These are phyloP conservation scores for Parapristionchus giblindavisi DNA, from an alignment of 2,888 invertebrate genomes.

Conservation along the genomic window DNA sequence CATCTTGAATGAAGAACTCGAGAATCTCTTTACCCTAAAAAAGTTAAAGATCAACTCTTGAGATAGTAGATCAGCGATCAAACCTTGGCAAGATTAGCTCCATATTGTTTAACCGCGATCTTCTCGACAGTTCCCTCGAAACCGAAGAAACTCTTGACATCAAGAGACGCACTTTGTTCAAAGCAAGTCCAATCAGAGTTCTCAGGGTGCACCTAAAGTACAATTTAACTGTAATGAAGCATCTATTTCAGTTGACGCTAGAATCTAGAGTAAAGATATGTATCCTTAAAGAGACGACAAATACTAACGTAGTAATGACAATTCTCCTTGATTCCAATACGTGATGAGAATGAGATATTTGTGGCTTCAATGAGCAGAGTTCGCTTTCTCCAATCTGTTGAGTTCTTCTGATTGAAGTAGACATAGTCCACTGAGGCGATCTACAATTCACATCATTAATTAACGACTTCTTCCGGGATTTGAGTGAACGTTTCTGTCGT, in stretches of 20 bases:
- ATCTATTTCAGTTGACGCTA: background rate
- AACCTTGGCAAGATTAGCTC: constrained; percentile 82
- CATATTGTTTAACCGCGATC: constrained; percentile 93
- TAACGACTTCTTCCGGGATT: no score
- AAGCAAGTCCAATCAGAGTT: constrained; percentile 94
- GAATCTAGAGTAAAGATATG: background rate
- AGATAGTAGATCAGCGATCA: background rate
- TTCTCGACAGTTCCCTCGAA: constrained; percentile 88
- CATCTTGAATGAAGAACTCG: constrained; percentile 84
- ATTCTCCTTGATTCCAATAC: constrained; percentile 86
- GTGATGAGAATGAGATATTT: constrained; percentile 87
- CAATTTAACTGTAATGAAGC: background rate
- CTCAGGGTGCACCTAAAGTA: constrained; percentile 85
- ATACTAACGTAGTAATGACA: constrained; percentile 85
- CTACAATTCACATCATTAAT: no score
- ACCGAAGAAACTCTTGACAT: constrained; percentile 93
- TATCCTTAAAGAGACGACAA: background rate
- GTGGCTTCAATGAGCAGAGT: constrained; percentile 84
- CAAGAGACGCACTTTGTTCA: constrained; percentile 88
- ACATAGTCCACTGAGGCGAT: constrained; percentile 91
- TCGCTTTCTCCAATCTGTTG: constrained; percentile 81
- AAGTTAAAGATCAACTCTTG: background rate
- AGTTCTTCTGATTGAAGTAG: constrained; percentile 89
- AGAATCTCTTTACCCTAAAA: constrained; percentile 89
- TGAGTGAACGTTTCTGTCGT: no score